Conservation (phyloP, 2,113 vertebrate genomes). For the Lophochroa leadbeateri region DNA sequence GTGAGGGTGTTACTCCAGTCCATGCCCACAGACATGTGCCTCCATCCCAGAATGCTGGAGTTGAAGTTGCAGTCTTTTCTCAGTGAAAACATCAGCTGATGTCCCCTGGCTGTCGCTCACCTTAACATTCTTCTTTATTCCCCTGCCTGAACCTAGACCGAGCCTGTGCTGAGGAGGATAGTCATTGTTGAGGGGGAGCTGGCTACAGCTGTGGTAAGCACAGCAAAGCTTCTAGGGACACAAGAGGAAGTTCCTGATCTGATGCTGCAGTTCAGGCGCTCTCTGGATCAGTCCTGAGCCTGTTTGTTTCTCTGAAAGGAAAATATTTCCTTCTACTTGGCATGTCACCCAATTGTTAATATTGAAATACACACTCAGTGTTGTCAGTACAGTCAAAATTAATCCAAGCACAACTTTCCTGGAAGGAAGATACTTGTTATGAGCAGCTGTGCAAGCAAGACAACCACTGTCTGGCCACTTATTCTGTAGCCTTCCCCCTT, state of each 20-base stretch:
- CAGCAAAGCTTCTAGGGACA: neutral
- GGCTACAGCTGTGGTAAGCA: neutral
- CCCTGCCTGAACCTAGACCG: accelerated
- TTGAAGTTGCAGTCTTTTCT: neutral
- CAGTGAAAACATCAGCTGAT: neutral
- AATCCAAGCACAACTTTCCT: neutral
- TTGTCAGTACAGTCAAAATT: neutral
- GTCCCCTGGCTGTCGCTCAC: neutral
- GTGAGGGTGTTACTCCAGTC: neutral
- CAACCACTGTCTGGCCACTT: neutral
- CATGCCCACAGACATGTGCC: accelerated
- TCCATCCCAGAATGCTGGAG: neutral
- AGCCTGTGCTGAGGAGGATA: neutral
- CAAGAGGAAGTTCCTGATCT: neutral
- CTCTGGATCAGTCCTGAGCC: neutral
- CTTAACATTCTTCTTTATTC: neutral
- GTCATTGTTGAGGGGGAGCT: accelerated
- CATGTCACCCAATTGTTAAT: neutral
- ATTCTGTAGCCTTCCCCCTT: neutral
- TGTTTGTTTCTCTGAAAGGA: neutral
- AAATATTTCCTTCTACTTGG: neutral
- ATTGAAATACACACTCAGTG: neutral
- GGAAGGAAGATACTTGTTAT: neutral
- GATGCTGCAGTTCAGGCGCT: neutral
- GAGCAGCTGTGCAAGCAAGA: neutral